A percentile compares a stretch with the other conserved stretches of the same genome.
phyloP scores from a whole-genome alignment of 1,140 invertebrate species.

The Trichoplusia ni region DNA sequence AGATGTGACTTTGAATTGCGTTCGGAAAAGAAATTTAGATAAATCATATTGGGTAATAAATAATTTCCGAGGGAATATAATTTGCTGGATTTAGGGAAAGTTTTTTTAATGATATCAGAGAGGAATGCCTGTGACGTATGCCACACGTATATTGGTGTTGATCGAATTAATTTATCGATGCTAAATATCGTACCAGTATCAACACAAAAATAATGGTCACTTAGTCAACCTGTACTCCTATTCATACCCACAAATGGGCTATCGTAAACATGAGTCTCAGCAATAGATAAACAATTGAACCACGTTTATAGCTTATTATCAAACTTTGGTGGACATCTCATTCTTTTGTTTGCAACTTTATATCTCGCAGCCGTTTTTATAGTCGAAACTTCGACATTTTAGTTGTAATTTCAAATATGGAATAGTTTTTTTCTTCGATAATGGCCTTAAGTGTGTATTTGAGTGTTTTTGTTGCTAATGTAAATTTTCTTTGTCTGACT shows the following conservation, averaged over 20 bases:
- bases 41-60: conserved; percentile 24
- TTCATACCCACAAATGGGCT: too few species aligned
- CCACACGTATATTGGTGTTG: too few species aligned
- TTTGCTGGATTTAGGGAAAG: too few species aligned
- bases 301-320: conserved; percentile 49
- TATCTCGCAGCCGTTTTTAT: conserved; percentile 65
- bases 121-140: too few species aligned
- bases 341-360: conserved; percentile 60
- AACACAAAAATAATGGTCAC: too few species aligned
- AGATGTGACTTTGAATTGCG: conserved; percentile 35
- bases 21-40: conserved; percentile 45
- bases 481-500: conserved; percentile 37
- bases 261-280: conserved; percentile 8
- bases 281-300: conserved; percentile 52
- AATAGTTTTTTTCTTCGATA: conserved; percentile 57
- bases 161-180: neutral
- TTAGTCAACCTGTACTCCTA: too few species aligned
- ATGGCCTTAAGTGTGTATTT: conserved; percentile 41
- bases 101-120: too few species aligned
- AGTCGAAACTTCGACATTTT: conserved; percentile 57
- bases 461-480: conserved; percentile 35
- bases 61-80: too few species aligned
- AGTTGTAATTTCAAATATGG: conserved; percentile 49
- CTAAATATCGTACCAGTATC: too few species aligned
- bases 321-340: conserved; percentile 50